Conservation (phyloP, 2,113 vertebrate species). For the Tenebrosternarchus preto region DNA sequence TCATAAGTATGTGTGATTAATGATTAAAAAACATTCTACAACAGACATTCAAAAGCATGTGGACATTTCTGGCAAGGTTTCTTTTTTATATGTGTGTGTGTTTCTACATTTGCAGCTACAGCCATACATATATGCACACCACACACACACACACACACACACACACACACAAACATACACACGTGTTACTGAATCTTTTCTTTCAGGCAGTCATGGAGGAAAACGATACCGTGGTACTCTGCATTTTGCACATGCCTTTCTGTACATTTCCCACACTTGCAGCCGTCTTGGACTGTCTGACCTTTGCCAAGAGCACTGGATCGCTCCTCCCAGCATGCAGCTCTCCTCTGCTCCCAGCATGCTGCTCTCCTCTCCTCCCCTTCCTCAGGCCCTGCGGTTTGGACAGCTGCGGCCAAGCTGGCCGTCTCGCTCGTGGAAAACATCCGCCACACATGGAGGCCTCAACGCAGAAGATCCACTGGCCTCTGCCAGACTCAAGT, state of each 20-base stretch:
- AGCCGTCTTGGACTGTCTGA: conserved; percentile 77
- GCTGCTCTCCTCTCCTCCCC: conserved; percentile 60
- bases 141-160: conserved; percentile 51
- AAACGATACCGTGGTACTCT: conserved; percentile 74
- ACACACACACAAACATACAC: conserved; percentile 34
- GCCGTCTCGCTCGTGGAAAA: conserved; percentile 83
- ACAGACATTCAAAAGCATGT: neutral
- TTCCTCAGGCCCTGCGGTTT: conserved; percentile 78
- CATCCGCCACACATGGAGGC: conserved; percentile 89
- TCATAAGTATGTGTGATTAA: neutral
- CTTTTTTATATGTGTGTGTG: neutral
- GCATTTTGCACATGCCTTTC: conserved; percentile 80
- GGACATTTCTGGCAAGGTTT: neutral
- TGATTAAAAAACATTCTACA: neutral
- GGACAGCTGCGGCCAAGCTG: conserved; percentile 85
- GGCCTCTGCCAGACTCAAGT: conserved; percentile 60
- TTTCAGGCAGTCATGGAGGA: conserved; percentile 72
- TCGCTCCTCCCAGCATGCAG: conserved; percentile 61
- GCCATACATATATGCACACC: conserved; percentile 38
- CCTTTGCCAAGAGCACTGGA: conserved; percentile 76
- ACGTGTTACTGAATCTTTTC: conserved; percentile 48
- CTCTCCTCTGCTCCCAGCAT: conserved; percentile 62
- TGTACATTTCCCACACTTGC: conserved; percentile 79
- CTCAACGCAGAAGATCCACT: conserved; percentile 62
- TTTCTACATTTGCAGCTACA: conserved; percentile 2